Evolutionary conservation across 2,888 invertebrate species (phyloP), one percentile per base, ranked within the genome.

Genomic region (Amphipyra tragopoginis): DNA sequence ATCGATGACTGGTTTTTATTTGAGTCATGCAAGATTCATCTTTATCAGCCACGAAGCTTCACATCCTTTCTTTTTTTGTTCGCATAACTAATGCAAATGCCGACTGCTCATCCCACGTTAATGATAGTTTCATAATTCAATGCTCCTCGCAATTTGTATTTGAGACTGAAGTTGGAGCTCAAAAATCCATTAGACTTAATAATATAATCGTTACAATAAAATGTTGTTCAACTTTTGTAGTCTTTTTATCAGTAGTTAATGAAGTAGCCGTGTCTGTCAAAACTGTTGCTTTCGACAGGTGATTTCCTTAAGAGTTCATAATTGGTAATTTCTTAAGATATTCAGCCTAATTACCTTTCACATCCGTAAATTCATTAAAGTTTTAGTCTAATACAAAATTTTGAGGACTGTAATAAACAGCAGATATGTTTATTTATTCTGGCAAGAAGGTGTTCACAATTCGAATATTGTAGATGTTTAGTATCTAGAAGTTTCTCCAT

Each of bases 1-100:
- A 80, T 75, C 81, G 75, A 83, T 84, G 83, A 84, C 84, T 83
- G 75, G 86, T 83, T 72, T 65, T 85, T 77, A 76, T 83, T 85
- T 84, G 85, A 88, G 72, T 86, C 87, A 87, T 84, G 75, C 79
- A 70, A 82, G 81, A 86, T 83, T 82, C 72, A 83, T 86, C 79
- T 78, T 80, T 76, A 73, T 75, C 70, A 53, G 62, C 63, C 57
- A 63, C 58, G 73, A 79, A 67, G 72, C 73, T 80, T 80, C 77
- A 79, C 65, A 76, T 70, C 69, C 72, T 75, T 82, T 80, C 83
- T 71, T 84, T 87, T 87, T 88, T 88, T 89, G 79, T 83, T 81
- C 78, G 75, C 79, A 81, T 85, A 81, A 77, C 80, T 85, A 86
- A 88, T 87, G 85, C 83, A 79, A 86, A 86, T 84, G 82, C 53